A percentile compares a stretch with the other conserved stretches of the same genome.
Conservation (phyloP, 2,888 invertebrate genomes). For the Amblyjoppa proteus region DNA sequence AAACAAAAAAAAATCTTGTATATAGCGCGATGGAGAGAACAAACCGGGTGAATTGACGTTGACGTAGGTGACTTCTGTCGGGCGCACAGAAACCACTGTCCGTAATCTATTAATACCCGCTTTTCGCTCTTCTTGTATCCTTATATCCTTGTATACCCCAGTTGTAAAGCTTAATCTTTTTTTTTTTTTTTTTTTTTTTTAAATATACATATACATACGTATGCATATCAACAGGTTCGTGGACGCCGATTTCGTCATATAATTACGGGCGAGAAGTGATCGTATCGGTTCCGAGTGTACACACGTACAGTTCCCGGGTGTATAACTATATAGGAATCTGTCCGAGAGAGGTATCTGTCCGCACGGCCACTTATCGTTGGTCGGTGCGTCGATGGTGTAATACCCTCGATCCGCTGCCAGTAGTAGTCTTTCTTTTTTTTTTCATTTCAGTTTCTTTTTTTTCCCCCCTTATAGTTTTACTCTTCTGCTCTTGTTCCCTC, state of each 20-base stretch:
- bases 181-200: neutral
- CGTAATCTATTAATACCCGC: conserved; percentile 19
- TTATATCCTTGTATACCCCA: too few species aligned
- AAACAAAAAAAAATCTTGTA: neutral
- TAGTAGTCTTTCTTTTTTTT: conserved; percentile 14
- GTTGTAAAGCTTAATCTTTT: neutral
- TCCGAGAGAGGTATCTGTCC: neutral
- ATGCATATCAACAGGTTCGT: conserved; percentile 39
- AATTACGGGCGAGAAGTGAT: conserved; percentile 42
- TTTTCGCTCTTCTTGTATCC: neutral
- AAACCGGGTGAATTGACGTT: conserved; percentile 8
- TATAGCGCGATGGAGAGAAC: neutral
- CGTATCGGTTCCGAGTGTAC: conserved; percentile 21
- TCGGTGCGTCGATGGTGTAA: conserved; percentile 38
- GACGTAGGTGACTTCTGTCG: conserved; percentile 22
- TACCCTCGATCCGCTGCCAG: neutral
- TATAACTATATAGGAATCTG: conserved; percentile 23
- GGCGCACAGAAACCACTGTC: neutral
- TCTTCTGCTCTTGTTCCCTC: conserved; percentile 23
- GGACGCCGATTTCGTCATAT: conserved; percentile 47
- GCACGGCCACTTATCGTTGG: conserved; percentile 22
- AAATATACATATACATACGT: neutral
- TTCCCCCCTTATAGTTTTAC: neutral
- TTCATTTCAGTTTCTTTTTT: neutral
- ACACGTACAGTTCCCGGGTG: neutral